Evolutionary conservation across 2,797 vertebrate genomes (phyloP), one percentile per base, ranked within the genome.

Genomic region (Tauraco hartlaubi): DNA sequence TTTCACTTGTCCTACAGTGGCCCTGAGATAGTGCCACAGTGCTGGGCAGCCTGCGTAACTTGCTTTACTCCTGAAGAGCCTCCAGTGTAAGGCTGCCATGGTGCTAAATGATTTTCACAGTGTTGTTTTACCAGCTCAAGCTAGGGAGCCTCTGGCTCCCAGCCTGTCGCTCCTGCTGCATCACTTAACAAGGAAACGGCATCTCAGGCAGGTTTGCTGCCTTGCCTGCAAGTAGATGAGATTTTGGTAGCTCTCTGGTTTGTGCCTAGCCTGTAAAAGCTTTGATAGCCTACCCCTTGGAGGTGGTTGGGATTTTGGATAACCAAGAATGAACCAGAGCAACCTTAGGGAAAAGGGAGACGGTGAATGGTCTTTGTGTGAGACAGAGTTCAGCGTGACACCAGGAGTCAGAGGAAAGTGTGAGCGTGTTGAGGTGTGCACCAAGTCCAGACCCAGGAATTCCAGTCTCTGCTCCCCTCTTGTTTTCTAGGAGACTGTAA

Each of bases 81-180:
- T 87, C 19, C 46, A 68, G 48, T 29, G 22, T 79, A 52, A 91
- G 26, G 43, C 54, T 88, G 6, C 63, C 2, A 1, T 75, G 48
- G 16, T 74, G 44, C 69, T 92, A 55, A 87, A 48, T 85, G 84
- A 63, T 94, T 95, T 85, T 83, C 71, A 51, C 52, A 33, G 46
- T 7, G 2, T 1, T 66, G 43, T 73, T 85, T 89, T 75, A 74
- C 59, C 59, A 92, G 31, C 74, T 78, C 0, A 4, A 82, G 66
- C 48, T 84, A 26, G 58, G 56, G 33, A 64, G 61, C 58, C 31
- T 68, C 90, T 91, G 76, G 62, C 66, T 90, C 35, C 62, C 69
- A 81, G 69, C 76, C 88, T 75, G 54, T 19, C 0, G 4, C 17
- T 77, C 14, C 41, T 85, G 29, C 46, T 74, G 41, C 33, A 52